Evolutionary conservation across 1,140 invertebrate species (phyloP), one percentile per base, ranked within the genome.

Genomic region (Drosophila arawakana): DNA sequence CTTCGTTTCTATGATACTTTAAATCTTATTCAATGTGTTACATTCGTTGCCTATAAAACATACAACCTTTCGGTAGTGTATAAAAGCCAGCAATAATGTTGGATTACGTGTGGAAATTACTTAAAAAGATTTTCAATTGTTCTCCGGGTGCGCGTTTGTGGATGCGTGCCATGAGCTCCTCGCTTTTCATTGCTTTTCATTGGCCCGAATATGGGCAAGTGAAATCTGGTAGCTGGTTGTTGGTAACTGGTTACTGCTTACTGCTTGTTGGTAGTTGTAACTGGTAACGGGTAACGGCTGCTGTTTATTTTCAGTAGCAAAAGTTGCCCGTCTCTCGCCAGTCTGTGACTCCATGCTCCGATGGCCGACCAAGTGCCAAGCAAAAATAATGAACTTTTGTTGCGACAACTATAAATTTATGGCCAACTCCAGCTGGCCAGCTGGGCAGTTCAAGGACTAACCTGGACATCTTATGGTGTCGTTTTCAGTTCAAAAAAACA

Each of bases 81-180:
- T 34, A 46, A 63, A 72, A 73, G 80, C 68, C 70, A 78, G 75
- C 80, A 83, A 90, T 90, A 90, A 83, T 90, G 86, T 90, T 88
- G 81, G 86, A 90, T 90, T 90, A 90, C 86, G 86, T 90, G 86
- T 82, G 80, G 77, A 90, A 90, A 90, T 90, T 90, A 90, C 86
- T 90, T 90, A 90, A 90, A 90, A 90, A 90, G 81, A 90, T 90
- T 90, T 82, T 90, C 81, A 90, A 90, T 86, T 90, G 86, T 79
- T 85, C 76, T 69, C 57, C 61, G 35, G 25, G 1, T 21, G 63
- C 7, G 21, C 39, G 35, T 62, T 39, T 15, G 25, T 63, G 49
- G 18, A 41, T 57, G 35, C 37, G 66, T 60, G 46, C 5, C 34
- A 50, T 50, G 25, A 68, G 57, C 21, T 47, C 15, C 41, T 41